Base-by-base conservation (phyloP, 2,797 vertebrate species). In the Bovichtus diacanthus region DNA sequence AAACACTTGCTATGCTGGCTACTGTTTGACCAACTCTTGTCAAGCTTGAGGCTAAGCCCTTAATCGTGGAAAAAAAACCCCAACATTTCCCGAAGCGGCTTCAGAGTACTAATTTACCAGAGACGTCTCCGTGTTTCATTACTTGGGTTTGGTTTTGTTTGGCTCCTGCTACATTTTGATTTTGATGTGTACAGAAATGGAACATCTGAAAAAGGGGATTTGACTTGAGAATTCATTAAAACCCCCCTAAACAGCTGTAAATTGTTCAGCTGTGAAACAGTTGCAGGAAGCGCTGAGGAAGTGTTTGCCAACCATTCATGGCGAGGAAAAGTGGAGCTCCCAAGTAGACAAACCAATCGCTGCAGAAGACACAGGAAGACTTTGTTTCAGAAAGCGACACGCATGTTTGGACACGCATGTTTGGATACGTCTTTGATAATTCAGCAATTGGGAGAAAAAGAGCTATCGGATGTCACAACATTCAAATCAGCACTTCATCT, bases 111-210 rank as follows among this genome's bases (percentile, higher is more conserved):
- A 50, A 43, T 58, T 36, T 15, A 53, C 18, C 6, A 46, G 9
- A 23, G 23, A 36, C 49, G 36, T 34, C 21, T 74, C 27, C 39
- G 59, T 4, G 46, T 25, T 18, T 51, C 19, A 47, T 61, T 59
- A n/a, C 27, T 60, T 47, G 11, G 29, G 25, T 41, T 64, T 10
- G 18, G 49, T 55, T 59, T 60, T 23, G 44, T 34, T 56, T 15
- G 27, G 36, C 39, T 55, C 31, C 49, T 56, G 69, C 54, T 56
- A 54, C 23, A 73, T 61, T 34, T 25, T 60, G 38, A 65, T 59
- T 29, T 36, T 44, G 10, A 25, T 21, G 6, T 25, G 27, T 27
- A 15, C 21, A 56, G 10, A 34, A n/a, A 12, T 23, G 16, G 43
- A 61, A 16, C 23, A 19, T 47, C 21, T 69, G 3, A 55, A 53